These are phyloP conservation scores for Taeniopygia guttata DNA, from an alignment of 2,797 vertebrate genomes.

Conservation along the genomic window DNA sequence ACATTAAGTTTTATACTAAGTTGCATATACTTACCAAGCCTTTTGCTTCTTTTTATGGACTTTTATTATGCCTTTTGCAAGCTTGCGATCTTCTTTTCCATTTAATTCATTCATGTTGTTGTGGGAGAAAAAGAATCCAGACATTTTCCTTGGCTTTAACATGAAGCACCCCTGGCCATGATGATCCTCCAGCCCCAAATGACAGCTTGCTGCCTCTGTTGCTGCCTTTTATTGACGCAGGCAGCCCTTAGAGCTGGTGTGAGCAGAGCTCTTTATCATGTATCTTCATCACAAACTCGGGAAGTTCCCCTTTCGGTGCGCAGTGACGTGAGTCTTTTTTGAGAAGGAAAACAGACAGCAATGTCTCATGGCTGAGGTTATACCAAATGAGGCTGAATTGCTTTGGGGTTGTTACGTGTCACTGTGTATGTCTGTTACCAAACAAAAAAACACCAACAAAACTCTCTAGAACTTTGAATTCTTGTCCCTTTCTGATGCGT, in stretches of 20 bases:
- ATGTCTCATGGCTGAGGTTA: conserved; percentile 67
- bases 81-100: conserved; percentile 26
- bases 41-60: conserved; percentile 70
- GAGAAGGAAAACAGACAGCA: conserved; percentile 56
- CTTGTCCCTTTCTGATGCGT: background rate
- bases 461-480: background rate
- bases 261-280: conserved; percentile 73
- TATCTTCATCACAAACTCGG: conserved; percentile 67
- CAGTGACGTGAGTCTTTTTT: conserved; percentile 71
- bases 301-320: conserved; percentile 72
- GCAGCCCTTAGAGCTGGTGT: background rate
- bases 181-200: conserved; percentile 4
- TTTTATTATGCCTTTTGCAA: conserved; percentile 63
- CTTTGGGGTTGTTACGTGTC: conserved; percentile 31
- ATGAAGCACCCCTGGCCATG: background rate
- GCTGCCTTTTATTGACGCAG: conserved; percentile 69
- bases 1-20: background rate
- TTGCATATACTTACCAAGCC: conserved; percentile 72
- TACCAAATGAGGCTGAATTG: conserved; percentile 61
- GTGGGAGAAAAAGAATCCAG: conserved; percentile 68
- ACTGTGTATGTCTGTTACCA: background rate
- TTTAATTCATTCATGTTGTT: conserved; percentile 56
- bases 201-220: background rate
- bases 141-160: conserved; percentile 53
- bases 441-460: background rate